A percentile compares a stretch with the other conserved stretches of the same genome.
These are phyloP conservation scores for Synergus japonicus DNA, from an alignment of 2,888 invertebrate genomes.

Conservation along the genomic window DNA sequence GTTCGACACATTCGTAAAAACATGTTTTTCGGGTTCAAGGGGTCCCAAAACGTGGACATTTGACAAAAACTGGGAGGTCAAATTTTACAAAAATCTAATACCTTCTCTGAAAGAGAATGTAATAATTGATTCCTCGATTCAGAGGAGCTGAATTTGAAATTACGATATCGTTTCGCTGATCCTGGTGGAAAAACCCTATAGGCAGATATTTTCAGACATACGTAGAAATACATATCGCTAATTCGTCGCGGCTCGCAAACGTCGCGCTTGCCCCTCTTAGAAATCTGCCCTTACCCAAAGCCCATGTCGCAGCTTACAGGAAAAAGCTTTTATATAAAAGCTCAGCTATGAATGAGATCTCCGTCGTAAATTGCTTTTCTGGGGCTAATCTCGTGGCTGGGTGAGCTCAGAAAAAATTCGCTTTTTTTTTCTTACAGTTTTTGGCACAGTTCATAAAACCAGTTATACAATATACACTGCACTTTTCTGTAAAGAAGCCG, in stretches of 20 bases:
- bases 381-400: slow-evolving; percentile 74
- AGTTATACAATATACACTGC: slow-evolving; percentile 44
- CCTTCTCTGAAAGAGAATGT: too few relatives aligned
- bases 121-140: background rate
- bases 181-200: background rate
- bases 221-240: slow-evolving; percentile 61
- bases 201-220: slow-evolving; percentile 46
- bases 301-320: slow-evolving; percentile 76
- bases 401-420: slow-evolving; percentile 58
- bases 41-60: too few relatives aligned
- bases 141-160: slow-evolving; percentile 3
- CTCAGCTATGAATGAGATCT: slow-evolving; percentile 74
- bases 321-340: slow-evolving; percentile 77
- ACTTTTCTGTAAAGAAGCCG: background rate
- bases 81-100: too few relatives aligned
- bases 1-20: too few relatives aligned
- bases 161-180: slow-evolving; percentile 41
- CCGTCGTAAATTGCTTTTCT: slow-evolving; percentile 74
- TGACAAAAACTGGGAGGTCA: too few relatives aligned
- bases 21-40: too few relatives aligned
- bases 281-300: slow-evolving; percentile 50
- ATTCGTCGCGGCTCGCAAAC: slow-evolving; percentile 64
- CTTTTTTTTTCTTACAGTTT: slow-evolving; percentile 54
- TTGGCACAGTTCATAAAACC: slow-evolving; percentile 53
- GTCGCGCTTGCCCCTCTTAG: slow-evolving; percentile 54